phyloP scores from a whole-genome alignment of 2,888 invertebrate genomes.

The Eutolmus rufibarbis region DNA sequence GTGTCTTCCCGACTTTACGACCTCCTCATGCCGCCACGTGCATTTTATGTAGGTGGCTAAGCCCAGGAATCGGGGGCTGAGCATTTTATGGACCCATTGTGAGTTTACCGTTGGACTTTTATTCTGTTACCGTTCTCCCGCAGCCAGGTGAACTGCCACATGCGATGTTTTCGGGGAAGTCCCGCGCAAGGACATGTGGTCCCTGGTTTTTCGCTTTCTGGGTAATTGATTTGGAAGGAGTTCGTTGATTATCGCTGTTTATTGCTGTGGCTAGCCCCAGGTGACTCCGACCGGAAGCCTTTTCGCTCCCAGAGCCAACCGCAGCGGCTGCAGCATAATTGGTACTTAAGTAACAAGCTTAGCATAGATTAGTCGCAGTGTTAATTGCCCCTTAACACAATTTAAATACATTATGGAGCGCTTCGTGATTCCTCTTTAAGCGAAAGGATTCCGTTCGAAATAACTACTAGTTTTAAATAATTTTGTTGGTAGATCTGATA shows the following conservation, averaged over 20 bases:
- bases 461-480: too few relatives aligned
- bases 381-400: neutral
- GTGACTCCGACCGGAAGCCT: neutral
- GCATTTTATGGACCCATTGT: neutral
- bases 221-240: neutral
- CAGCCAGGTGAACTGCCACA: neutral
- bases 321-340: neutral
- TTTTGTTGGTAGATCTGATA: too few relatives aligned
- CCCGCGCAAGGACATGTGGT: neutral
- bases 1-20: constrained; percentile 21
- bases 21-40: constrained; percentile 14
- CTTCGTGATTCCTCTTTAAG: neutral
- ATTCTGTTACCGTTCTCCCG: neutral
- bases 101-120: neutral
- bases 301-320: neutral
- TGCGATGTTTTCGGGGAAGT: neutral
- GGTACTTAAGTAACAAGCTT: neutral
- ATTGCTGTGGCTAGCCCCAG: neutral
- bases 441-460: too few relatives aligned
- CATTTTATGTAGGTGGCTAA: constrained; percentile 6
- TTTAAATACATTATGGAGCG: neutral
- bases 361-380: neutral
- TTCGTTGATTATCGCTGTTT: neutral
- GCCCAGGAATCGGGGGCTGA: neutral
- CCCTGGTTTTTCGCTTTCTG: neutral